phyloP scores from a whole-genome alignment of 2,113 vertebrate genomes.

The Coptodon rendalli region DNA sequence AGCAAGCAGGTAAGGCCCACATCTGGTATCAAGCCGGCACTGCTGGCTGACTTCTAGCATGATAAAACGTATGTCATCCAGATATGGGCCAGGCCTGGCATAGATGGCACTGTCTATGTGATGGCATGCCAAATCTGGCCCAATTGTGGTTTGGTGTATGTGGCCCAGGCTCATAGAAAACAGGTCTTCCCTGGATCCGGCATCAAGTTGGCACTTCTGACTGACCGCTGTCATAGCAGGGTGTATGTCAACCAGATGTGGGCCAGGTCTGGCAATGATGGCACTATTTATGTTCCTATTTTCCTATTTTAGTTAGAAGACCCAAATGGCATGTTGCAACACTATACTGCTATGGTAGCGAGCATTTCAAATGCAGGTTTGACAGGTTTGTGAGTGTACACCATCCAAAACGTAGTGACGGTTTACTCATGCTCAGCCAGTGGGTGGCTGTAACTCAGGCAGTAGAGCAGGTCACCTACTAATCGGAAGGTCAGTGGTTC shows the following conservation, averaged over 20 bases:
- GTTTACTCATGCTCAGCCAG: background rate
- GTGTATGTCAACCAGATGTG: background rate
- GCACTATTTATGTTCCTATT: background rate
- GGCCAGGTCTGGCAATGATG: fast-evolving
- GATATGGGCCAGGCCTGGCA: background rate
- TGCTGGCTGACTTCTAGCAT: background rate
- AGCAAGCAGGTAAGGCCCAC: background rate
- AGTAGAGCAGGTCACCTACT: background rate
- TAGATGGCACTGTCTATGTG: background rate
- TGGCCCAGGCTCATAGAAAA: background rate
- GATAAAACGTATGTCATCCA: background rate
- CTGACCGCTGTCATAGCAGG: background rate
- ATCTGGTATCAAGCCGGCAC: background rate
- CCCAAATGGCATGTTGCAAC: background rate
- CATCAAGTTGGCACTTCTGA: background rate
- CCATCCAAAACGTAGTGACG: background rate
- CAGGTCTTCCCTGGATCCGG: background rate
- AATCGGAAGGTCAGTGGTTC: background rate
- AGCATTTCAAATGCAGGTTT: background rate
- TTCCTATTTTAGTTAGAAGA: background rate
- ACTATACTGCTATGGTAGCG: background rate
- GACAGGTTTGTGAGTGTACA: background rate
- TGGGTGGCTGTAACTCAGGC: background rate
- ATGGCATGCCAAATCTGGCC: background rate
- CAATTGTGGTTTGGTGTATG: background rate